Conservation (phyloP, 2,888 invertebrate species). For the Pyrrhosoma nymphula region DNA sequence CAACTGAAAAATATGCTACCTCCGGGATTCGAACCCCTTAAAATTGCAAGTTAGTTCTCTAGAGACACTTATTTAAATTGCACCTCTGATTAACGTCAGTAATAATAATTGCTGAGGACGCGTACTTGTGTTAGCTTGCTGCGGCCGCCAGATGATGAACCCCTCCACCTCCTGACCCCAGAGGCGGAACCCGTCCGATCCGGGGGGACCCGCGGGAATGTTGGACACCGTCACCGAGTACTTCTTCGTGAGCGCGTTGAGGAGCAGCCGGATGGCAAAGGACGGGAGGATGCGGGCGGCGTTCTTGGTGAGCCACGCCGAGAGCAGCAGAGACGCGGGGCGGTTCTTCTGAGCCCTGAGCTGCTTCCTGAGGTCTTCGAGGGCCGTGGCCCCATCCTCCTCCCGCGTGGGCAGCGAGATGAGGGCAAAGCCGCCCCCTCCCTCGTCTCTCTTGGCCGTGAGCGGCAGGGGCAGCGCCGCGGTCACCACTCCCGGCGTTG, state of each 20-base stretch:
- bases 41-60: no score
- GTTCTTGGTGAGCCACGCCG: slow-evolving; percentile 78
- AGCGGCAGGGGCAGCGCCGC: slow-evolving; percentile 81
- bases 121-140: slow-evolving; percentile 88
- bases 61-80: no score
- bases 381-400: slow-evolving; percentile 77
- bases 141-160: slow-evolving; percentile 86
- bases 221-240: slow-evolving; percentile 82
- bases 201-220: slow-evolving; percentile 77
- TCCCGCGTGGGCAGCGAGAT: slow-evolving; percentile 79
- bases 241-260: slow-evolving; percentile 84
- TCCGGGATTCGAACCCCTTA: no score
- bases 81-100: no score
- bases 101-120: slow-evolving; percentile 70
- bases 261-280: slow-evolving; percentile 79
- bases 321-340: slow-evolving; percentile 80
- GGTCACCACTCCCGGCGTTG: slow-evolving; percentile 75
- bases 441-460: slow-evolving; percentile 77
- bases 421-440: slow-evolving; percentile 78
- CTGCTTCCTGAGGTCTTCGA: slow-evolving; percentile 83
- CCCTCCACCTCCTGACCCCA: slow-evolving; percentile 84
- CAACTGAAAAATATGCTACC: no score
- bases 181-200: slow-evolving; percentile 78
- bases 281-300: slow-evolving; percentile 80
- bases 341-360: slow-evolving; percentile 75